Conservation (phyloP, 1,140 invertebrate species). For the Galleria mellonella region DNA sequence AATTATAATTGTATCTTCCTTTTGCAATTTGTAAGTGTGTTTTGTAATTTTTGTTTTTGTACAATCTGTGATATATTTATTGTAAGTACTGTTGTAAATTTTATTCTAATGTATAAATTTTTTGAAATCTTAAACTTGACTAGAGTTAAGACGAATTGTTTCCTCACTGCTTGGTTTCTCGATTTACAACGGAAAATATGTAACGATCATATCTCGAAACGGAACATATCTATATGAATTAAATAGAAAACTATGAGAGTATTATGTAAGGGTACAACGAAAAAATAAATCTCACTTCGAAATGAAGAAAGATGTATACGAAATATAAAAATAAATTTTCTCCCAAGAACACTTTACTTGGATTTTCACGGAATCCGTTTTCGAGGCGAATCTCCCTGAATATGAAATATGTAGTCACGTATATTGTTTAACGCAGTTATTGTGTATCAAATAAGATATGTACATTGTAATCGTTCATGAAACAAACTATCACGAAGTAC, state of each 20-base stretch:
- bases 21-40: conserved; percentile 28
- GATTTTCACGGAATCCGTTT: conserved; percentile 36
- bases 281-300: conserved; percentile 36
- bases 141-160: conserved; percentile 7
- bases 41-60: conserved; percentile 50
- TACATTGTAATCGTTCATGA: conserved; percentile 61
- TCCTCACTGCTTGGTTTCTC: neutral
- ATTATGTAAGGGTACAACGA: conserved; percentile 35
- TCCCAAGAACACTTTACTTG: conserved; percentile 27
- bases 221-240: conserved; percentile 57
- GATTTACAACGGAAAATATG: conserved; percentile 7
- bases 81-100: conserved; percentile 60
- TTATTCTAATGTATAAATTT: conserved; percentile 43
- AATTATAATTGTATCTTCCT: conserved; percentile 7
- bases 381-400: conserved; percentile 40
- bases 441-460: conserved; percentile 55
- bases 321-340: conserved; percentile 39
- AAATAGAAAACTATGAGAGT: conserved; percentile 9
- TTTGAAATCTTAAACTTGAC: conserved; percentile 28
- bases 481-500: conserved; percentile 55
- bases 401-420: conserved; percentile 51
- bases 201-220: conserved; percentile 57
- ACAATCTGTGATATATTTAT: conserved; percentile 74
- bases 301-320: conserved; percentile 51
- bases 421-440: conserved; percentile 52